Percentiles rank a stretch among this genome's conserved stretches.
Conservation (phyloP, 1,140 invertebrate species). For the Pachyrhynchus sulphureomaculatus region DNA sequence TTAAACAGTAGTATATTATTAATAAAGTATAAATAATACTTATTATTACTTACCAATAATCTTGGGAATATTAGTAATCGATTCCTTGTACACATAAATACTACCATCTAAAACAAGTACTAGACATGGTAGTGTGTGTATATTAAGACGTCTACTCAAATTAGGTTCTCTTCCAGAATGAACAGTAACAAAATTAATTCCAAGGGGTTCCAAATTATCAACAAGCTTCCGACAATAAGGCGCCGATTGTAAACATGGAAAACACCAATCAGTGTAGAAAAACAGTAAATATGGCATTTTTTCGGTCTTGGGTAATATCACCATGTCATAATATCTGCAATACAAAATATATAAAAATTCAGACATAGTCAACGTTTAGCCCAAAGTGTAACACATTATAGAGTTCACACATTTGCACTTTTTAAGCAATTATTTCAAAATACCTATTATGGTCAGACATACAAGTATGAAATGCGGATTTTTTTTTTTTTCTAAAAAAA, state of each 20-base stretch:
- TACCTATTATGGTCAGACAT: too few species aligned
- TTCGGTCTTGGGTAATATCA: constrained; percentile 78
- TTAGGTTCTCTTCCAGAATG: constrained; percentile 79
- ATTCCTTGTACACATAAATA: constrained; percentile 77
- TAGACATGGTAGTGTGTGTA: constrained; percentile 78
- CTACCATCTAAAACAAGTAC: constrained; percentile 80
- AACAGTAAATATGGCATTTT: constrained; percentile 80
- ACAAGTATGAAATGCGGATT: too few species aligned
- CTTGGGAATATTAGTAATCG: constrained; percentile 72
- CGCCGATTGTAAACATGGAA: constrained; percentile 83
- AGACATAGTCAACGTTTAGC: too few species aligned
- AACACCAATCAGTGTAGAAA: constrained; percentile 93
- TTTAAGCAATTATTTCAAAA: too few species aligned
- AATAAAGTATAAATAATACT: too few species aligned
- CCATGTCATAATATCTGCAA: constrained; percentile 82
- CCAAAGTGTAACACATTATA: too few species aligned
- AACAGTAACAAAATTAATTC: constrained; percentile 73
- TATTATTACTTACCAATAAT: constrained; percentile 64
- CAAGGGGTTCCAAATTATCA: constrained; percentile 79
- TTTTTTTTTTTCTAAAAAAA: too few species aligned
- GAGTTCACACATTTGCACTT: too few species aligned
- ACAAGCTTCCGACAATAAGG: constrained; percentile 79
- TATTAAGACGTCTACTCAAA: constrained; percentile 73
- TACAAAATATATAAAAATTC: too few species aligned
- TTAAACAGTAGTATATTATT: too few species aligned